Base-by-base conservation (phyloP, 2,888 invertebrate species). In the Lasioglossum villosulum region DNA sequence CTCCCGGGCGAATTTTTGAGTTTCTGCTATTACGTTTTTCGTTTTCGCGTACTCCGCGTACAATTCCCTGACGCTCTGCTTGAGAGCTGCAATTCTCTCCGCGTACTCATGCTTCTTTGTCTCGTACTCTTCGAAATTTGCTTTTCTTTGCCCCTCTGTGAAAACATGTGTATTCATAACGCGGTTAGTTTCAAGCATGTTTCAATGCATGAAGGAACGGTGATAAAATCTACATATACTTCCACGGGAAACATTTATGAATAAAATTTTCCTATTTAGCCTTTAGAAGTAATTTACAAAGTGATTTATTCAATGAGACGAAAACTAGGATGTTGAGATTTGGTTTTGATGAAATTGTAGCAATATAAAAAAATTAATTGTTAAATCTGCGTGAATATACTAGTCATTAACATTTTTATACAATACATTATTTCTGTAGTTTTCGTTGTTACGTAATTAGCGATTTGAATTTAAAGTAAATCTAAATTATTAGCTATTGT, bases 81-180 rank as follows among this genome's bases (percentile, higher is more conserved):
- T 98, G 39, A 98, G 94, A 5, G 96, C 96, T 42, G 96, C 95
- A 86, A 98, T 97, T 81, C 97, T 96, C 80, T 97, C 97, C 82
- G 96, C 96, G 93, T 97, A 97, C 86, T 96, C 96, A 91, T 97
- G 97, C 89, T 97, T 97, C 93, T 97, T 97, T 8, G 97, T 96
- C 92, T 98, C 97, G 94, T 97, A 97, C 94, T 98, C 97, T 94
- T 98, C 98, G 91, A 97, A 97, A 84, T 97, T 96, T 0, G 98
- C 98, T 92, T 98, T 98, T 90, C 98, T 96, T 95, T 98, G 98
- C 16, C 98, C 98, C 96, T 98, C 98, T 98, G 92, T 6, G 94
- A 94, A 82, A 42, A 83, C 84, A 79, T 83, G 75, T 3, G 68
- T n/a, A 16, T 27, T 59, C 59, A 5, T 16, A 59, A 59, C 14